phyloP scores from a whole-genome alignment of 2,888 invertebrate genomes.

The Spilosoma lubricipeda region DNA sequence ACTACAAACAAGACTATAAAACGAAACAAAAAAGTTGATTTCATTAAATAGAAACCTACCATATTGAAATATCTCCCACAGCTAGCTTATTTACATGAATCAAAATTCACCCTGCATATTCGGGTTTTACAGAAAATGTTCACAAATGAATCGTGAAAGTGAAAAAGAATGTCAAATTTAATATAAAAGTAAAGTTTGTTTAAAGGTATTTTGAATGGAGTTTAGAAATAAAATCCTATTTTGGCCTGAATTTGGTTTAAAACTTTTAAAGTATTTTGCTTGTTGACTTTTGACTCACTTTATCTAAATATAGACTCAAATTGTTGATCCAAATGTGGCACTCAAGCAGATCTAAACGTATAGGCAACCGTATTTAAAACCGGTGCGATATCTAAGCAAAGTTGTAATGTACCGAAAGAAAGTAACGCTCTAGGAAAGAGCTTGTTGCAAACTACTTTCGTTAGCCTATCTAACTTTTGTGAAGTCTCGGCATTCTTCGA shows the following conservation, averaged over 20 bases:
- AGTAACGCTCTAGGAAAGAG: slow-evolving; percentile 59
- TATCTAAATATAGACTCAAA: slow-evolving; percentile 21
- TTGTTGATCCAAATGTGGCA: slow-evolving; percentile 23
- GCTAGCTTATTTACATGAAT: not conserved
- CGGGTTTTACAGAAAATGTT: slow-evolving; percentile 12
- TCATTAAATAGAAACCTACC: not conserved
- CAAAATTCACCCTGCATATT: not conserved
- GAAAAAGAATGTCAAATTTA: slow-evolving; percentile 34
- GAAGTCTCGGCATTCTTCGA: slow-evolving; percentile 54
- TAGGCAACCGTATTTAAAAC: slow-evolving; percentile 47
- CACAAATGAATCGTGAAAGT: slow-evolving; percentile 21
- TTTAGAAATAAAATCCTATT: slow-evolving; percentile 40
- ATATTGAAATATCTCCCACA: not conserved
- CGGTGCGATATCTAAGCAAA: slow-evolving; percentile 57
- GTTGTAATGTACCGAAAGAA: slow-evolving; percentile 53
- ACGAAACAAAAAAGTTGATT: not conserved
- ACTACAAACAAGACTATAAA: not conserved
- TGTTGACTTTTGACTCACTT: slow-evolving; percentile 42
- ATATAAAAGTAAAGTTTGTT: slow-evolving; percentile 38
- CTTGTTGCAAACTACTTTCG: slow-evolving; percentile 67
- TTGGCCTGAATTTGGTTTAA: slow-evolving; percentile 40
- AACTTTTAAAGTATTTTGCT: slow-evolving; percentile 47
- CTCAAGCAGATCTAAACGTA: slow-evolving; percentile 27
- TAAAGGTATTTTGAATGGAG: slow-evolving; percentile 43
- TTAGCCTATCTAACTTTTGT: slow-evolving; percentile 71